phyloP scores from a whole-genome alignment of 1,140 invertebrate genomes.

The Pygmarrhopalites habei region DNA sequence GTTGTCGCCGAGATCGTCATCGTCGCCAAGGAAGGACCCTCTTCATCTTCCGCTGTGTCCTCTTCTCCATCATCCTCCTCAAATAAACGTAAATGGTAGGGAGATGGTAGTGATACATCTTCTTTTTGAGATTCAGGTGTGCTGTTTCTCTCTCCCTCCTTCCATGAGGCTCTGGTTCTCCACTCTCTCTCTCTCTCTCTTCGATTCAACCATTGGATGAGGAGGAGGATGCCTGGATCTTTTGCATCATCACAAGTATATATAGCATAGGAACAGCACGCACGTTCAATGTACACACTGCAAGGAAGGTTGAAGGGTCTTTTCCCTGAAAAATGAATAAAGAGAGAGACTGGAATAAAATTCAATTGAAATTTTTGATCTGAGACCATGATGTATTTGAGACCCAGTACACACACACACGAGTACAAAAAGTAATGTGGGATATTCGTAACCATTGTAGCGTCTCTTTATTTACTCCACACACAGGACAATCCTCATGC shows the following conservation, averaged over 20 bases:
- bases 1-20: slow-evolving; percentile 5
- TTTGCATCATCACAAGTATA: background rate
- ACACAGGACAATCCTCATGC: background rate
- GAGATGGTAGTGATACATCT: background rate
- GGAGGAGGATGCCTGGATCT: background rate
- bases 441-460: background rate
- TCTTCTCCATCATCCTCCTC: background rate
- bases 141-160: background rate
- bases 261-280: background rate
- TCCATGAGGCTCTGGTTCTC: background rate
- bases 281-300: background rate
- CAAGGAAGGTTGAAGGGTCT: slow-evolving; percentile 6
- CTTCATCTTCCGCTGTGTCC: background rate
- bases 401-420: background rate
- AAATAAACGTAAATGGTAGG: background rate
- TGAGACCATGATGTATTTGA: background rate
- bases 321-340: slow-evolving; percentile 5
- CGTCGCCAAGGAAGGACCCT: background rate
- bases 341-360: background rate
- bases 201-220: background rate
- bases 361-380: slow-evolving; percentile 11
- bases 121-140: background rate
- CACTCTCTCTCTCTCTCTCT: background rate
- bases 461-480: background rate
- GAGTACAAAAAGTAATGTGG: background rate